phyloP scores from a whole-genome alignment of 2,797 vertebrate genomes.

The Megaceryle alcyon region DNA sequence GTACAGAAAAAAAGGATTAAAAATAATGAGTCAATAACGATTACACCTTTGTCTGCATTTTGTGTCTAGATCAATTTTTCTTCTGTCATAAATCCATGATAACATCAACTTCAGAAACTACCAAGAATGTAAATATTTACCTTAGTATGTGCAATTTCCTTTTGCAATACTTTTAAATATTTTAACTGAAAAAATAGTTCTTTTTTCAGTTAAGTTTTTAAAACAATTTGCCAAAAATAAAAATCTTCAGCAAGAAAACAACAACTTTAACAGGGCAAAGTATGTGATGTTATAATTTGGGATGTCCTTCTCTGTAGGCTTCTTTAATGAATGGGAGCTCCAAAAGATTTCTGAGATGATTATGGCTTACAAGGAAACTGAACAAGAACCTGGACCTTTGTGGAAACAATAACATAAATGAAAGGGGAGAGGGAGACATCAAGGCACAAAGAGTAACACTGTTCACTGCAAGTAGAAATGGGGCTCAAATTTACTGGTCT shows the following conservation, averaged over 20 bases:
- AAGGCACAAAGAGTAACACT: neutral
- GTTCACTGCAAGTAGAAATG: neutral
- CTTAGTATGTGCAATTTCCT: neutral
- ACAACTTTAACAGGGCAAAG: constrained; percentile 41
- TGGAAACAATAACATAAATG: constrained; percentile 37
- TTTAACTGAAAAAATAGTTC: neutral
- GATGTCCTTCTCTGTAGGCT: constrained; percentile 2
- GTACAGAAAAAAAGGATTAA: neutral
- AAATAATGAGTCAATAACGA: neutral
- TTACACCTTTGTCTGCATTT: neutral
- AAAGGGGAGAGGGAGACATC: constrained; percentile 18
- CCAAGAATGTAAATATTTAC: neutral
- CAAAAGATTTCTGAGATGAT: constrained; percentile 46
- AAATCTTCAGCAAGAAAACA: constrained; percentile 2
- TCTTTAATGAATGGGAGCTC: neutral
- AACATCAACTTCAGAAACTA: neutral
- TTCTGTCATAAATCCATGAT: neutral
- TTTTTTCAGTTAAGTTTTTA: neutral
- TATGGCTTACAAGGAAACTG: constrained; percentile 32
- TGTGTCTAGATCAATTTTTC: neutral
- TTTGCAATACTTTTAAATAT: neutral
- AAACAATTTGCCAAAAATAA: constrained; percentile 19
- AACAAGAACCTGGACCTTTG: constrained; percentile 24
- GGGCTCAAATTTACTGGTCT: neutral
- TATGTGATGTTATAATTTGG: constrained; percentile 37